phyloP scores from a whole-genome alignment of 2,888 invertebrate genomes.

The Lithosia quadra region DNA sequence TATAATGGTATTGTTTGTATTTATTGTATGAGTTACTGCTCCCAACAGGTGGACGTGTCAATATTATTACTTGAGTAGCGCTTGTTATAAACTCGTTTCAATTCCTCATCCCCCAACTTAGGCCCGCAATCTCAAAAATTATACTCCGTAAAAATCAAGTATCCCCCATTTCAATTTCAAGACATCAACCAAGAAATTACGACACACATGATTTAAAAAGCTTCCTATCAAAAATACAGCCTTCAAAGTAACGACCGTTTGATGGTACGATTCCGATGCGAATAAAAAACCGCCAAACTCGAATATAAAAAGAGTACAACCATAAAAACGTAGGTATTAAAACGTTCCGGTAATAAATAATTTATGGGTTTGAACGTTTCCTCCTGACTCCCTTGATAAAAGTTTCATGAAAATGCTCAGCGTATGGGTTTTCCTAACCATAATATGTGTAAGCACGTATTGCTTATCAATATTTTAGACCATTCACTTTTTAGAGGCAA shows the following conservation, averaged over 20 bases:
- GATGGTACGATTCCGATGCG: constrained; percentile 52
- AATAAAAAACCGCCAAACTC: constrained; percentile 54
- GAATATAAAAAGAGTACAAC: constrained; percentile 55
- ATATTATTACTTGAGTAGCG: not conserved
- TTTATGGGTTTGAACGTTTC: constrained; percentile 53
- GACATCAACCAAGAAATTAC: constrained; percentile 24
- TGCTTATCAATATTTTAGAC: constrained; percentile 47
- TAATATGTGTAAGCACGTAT: constrained; percentile 50
- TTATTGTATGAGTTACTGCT: not conserved
- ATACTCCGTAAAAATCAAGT: not conserved
- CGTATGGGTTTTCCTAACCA: constrained; percentile 52
- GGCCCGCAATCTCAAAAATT: not conserved
- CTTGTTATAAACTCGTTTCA: not conserved
- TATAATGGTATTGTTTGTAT: no score
- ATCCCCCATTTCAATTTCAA: constrained; percentile 17
- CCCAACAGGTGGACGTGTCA: not conserved
- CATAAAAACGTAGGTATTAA: constrained; percentile 61
- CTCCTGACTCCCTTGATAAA: constrained; percentile 55
- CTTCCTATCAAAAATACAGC: constrained; percentile 30
- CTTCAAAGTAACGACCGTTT: constrained; percentile 42
- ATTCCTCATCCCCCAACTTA: not conserved
- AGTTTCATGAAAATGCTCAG: constrained; percentile 58
- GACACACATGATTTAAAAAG: constrained; percentile 32
- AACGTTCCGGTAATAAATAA: constrained; percentile 61
- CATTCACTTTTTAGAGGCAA: constrained; percentile 32